Evolutionary conservation across 2,113 vertebrate species (phyloP), one percentile per base, ranked within the genome.

Genomic region (Perca fluviatilis): DNA sequence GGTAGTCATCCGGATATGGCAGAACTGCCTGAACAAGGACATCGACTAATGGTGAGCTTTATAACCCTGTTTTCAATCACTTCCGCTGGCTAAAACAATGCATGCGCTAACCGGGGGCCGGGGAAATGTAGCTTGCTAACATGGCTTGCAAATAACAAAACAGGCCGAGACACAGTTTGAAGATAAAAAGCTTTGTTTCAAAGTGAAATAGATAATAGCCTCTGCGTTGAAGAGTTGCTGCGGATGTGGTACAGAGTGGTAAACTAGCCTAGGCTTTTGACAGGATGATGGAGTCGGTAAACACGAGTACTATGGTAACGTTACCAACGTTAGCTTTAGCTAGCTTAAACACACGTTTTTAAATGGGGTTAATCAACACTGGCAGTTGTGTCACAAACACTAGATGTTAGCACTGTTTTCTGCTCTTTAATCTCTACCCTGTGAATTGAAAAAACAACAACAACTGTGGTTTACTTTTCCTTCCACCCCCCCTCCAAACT

Each of bases 31-130:
- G 62, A 25, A 23, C 11, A 6, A 43, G 16, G 46, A 71, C 61
- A 21, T 5, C 10, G 57, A 73, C 53, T 86, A 64, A 91, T 68
- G 91, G 90, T 92, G 83, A 89, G 88, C 40, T 60, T 0, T 23
- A 9, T 50, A 0, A 12, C 18, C 40, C 21, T 6, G 69, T 56
- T 72, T 62, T 54, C 10, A 6, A 5, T 27, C 27, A 8, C 1
- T 65, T 65, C 50, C 23, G n/a, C 15, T 18, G 67, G 18, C 12
- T 40, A 8, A n/a, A 60, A 25, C 7, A 11, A 51, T 9, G 51
- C 18, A 16, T 43, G 36, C 77, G 79, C 76, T 64, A 63, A 72
- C 25, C 54, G 1, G 36, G 18, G 36, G 36, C 7, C 36, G 7
- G 36, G 36, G 36, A 9, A 47, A 12, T 19, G 14, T 46, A 79